A percentile compares a stretch with the other conserved stretches of the same genome.
These are phyloP conservation scores for Danio jaintianensis DNA, from an alignment of 2,797 vertebrate species.

Conservation along the genomic window DNA sequence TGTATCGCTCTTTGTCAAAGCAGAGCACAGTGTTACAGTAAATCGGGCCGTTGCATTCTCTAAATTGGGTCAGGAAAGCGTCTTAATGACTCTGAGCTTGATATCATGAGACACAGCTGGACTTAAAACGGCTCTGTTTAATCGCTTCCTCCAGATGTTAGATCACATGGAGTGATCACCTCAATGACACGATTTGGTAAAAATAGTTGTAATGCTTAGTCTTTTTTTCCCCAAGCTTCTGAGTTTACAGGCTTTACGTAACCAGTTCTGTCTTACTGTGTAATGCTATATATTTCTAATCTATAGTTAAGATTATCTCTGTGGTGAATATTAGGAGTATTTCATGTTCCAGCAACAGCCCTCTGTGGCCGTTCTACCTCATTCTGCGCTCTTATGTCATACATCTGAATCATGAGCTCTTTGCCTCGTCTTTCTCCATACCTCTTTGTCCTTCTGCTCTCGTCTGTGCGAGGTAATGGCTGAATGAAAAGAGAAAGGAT, in stretches of 20 bases:
- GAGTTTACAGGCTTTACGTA: conserved; percentile 16
- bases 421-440: conserved; percentile 25
- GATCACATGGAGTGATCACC: background rate
- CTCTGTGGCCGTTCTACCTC: conserved; percentile 10
- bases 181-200: background rate
- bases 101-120: conserved; percentile 62
- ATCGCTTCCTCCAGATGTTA: conserved; percentile 27
- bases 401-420: conserved; percentile 7
- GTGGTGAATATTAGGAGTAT: background rate
- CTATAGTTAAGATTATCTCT: background rate
- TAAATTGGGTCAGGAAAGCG: conserved; percentile 67
- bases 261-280: conserved; percentile 12
- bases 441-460: conserved; percentile 66
- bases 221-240: conserved; percentile 13
- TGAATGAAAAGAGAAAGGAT: conserved; percentile 72
- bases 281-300: conserved; percentile 37
- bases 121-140: conserved; percentile 45
- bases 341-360: background rate
- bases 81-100: conserved; percentile 63
- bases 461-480: conserved; percentile 69
- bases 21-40: conserved; percentile 45
- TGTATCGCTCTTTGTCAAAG: background rate
- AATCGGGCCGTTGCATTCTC: conserved; percentile 66
- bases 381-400: conserved; percentile 4
- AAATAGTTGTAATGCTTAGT: background rate